Evolutionary conservation across 2,113 vertebrate species (phyloP).

Genomic region (human (Homo sapiens)): GRCh38 chr11:16114001-16114500

Average conservation of each 20-base stretch:
- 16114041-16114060: neutral
- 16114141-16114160: neutral
- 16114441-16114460: neutral
- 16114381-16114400: neutral
- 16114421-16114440: neutral
- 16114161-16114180: neutral
- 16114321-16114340: slow-evolving; percentile 7
- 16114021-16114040: neutral
- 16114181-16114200: neutral
- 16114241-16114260: neutral
- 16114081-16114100: neutral
- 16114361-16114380: neutral
- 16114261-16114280: slow-evolving; percentile 10
- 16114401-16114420: neutral
- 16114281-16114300: neutral
- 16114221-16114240: slow-evolving; percentile 5
- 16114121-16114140: neutral
- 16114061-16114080: neutral
- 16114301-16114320: neutral
- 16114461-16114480: neutral
- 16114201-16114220: neutral
- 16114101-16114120: neutral
- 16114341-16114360: neutral
- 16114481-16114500: neutral
- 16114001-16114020: neutral